A percentile compares a stretch with the other conserved stretches of the same genome.
Conservation (phyloP, 2,888 invertebrate species). For the Drosophila quinaria region DNA sequence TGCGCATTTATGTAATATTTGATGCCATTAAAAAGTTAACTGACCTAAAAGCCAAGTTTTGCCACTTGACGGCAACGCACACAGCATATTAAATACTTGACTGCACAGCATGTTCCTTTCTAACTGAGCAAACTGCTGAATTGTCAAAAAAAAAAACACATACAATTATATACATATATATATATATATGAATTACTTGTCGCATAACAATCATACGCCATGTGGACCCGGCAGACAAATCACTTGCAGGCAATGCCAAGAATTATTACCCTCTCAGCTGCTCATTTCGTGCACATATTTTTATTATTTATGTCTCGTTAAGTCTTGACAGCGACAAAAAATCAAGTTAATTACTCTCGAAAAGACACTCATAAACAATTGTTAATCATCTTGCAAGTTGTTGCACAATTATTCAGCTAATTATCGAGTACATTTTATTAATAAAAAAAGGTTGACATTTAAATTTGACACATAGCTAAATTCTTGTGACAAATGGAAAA, state of each 20-base stretch:
- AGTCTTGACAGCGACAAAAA: slow-evolving; percentile 2
- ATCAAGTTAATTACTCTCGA: slow-evolving; percentile 11
- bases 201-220: slow-evolving; percentile 53
- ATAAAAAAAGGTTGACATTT: slow-evolving; percentile 23
- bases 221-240: slow-evolving; percentile 53
- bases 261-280: slow-evolving; percentile 41
- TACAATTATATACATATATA: slow-evolving; percentile 1
- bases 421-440: slow-evolving; percentile 26
- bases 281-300: slow-evolving; percentile 16
- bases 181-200: slow-evolving; percentile 23
- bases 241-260: slow-evolving; percentile 45
- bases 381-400: not conserved
- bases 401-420: slow-evolving; percentile 16
- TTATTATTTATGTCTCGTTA: slow-evolving; percentile 60
- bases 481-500: slow-evolving; percentile 40
- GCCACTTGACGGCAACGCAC: slow-evolving; percentile 20
- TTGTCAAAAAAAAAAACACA: slow-evolving; percentile 21
- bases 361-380: slow-evolving; percentile 3
- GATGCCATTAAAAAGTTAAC: slow-evolving; percentile 49
- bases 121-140: slow-evolving; percentile 32
- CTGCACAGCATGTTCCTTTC: slow-evolving; percentile 26
- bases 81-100: slow-evolving; percentile 47
- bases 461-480: slow-evolving; percentile 24
- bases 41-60: slow-evolving; percentile 38
- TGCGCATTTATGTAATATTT: slow-evolving; percentile 31